These are phyloP conservation scores for Ramphastos sulfuratus DNA, from an alignment of 2,113 vertebrate genomes.

Conservation along the genomic window DNA sequence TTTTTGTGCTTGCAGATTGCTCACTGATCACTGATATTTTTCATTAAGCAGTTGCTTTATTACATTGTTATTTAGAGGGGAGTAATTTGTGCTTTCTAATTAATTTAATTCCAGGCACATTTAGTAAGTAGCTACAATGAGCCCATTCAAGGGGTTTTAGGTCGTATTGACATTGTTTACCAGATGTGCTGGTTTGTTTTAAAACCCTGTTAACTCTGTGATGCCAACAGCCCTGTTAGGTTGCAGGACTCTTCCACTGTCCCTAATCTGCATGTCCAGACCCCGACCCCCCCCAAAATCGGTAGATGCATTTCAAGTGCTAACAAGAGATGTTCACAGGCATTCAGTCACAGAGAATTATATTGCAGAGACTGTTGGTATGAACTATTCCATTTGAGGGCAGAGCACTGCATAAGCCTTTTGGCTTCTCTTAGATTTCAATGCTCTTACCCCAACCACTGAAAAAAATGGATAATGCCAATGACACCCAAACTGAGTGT, in stretches of 20 bases:
- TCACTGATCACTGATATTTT: constrained; percentile 53
- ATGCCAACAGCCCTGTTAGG: neutral
- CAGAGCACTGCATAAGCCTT: neutral
- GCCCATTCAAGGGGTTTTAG: constrained; percentile 35
- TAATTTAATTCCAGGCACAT: constrained; percentile 62
- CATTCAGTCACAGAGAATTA: neutral
- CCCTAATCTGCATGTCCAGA: neutral
- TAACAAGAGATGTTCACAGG: neutral
- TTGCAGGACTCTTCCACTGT: neutral
- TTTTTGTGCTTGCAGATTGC: constrained; percentile 37
- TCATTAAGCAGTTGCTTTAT: constrained; percentile 64
- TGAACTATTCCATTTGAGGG: neutral
- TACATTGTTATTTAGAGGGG: constrained; percentile 50
- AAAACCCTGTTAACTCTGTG: constrained; percentile 43
- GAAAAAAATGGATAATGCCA: neutral
- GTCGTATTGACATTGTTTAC: constrained; percentile 57
- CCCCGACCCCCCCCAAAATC: neutral
- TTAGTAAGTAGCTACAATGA: constrained; percentile 48
- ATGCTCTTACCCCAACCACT: neutral
- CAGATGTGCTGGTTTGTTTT: constrained; percentile 48
- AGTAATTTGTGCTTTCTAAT: constrained; percentile 65
- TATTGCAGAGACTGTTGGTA: neutral
- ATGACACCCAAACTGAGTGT: neutral
- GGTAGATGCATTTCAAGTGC: neutral
- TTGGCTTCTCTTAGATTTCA: neutral